Percentiles rank a stretch among this genome's conserved stretches.
phyloP scores from a whole-genome alignment of 2,888 invertebrate species.

The Tetragonula carbonaria region DNA sequence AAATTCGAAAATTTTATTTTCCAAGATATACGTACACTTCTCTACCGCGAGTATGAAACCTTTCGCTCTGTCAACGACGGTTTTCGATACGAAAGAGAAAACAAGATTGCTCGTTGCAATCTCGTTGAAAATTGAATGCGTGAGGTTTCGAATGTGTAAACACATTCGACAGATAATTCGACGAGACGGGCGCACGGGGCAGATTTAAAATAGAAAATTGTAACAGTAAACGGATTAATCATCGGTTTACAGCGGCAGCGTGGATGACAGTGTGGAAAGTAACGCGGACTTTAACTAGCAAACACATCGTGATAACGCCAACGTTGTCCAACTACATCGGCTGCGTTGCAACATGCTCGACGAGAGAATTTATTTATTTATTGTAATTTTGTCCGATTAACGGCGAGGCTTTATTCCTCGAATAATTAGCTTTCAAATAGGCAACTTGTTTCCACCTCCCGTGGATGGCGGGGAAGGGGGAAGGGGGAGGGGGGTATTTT shows the following conservation, averaged over 20 bases:
- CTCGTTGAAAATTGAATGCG: neutral
- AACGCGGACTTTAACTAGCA: constrained; percentile 35
- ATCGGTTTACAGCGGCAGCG: constrained; percentile 7
- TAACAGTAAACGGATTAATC: constrained; percentile 32
- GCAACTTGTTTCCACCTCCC: too few species aligned
- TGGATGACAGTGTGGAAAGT: constrained; percentile 18
- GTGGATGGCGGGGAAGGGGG: too few species aligned
- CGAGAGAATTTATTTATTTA: neutral
- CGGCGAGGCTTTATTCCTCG: neutral
- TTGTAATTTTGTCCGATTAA: neutral
- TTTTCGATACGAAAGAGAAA: neutral
- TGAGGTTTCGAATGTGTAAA: constrained; percentile 26
- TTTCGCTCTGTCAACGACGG: neutral
- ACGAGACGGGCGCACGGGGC: constrained; percentile 8
- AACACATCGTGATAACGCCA: constrained; percentile 30
- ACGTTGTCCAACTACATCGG: neutral
- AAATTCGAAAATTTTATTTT: too few species aligned
- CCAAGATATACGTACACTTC: neutral
- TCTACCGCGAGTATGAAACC: neutral
- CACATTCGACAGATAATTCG: constrained; percentile 40
- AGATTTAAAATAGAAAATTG: constrained; percentile 48
- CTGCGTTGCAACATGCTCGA: neutral
- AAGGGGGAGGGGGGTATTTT: too few species aligned
- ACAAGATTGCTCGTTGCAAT: neutral
- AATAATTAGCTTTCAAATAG: too few species aligned